Evolutionary conservation across 2,888 invertebrate species (phyloP).

Genomic region (Cartodere bifasciata): DNA sequence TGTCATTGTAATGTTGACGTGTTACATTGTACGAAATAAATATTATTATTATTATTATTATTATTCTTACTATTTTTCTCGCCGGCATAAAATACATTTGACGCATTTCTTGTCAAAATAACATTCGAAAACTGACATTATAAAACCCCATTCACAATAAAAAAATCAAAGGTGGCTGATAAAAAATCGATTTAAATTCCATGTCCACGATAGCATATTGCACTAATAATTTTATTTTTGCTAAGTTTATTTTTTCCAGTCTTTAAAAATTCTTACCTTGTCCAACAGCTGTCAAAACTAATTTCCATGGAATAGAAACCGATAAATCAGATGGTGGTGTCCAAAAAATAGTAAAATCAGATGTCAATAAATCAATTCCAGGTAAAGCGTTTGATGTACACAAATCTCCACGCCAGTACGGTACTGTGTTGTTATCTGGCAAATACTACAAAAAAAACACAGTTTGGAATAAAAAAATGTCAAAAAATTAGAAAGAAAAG

Average conservation of each 20-base stretch:
- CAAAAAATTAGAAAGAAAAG: conserved; percentile 2
- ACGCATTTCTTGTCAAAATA: too few relatives aligned
- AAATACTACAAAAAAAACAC: conserved; percentile 20
- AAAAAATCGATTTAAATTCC: too few relatives aligned
- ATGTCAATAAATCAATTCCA: conserved; percentile 23
- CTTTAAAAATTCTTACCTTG: conserved; percentile 19
- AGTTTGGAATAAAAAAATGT: conserved; percentile 1
- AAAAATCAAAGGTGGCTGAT: too few relatives aligned
- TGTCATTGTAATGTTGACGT: too few relatives aligned
- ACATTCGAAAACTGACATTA: too few relatives aligned
- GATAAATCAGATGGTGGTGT: conserved; percentile 20
- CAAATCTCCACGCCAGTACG: conserved; percentile 27
- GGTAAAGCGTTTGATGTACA: conserved; percentile 21
- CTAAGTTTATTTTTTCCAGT: background rate
- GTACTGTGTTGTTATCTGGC: conserved; percentile 21
- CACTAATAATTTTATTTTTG: too few relatives aligned
- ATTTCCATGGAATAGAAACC: conserved; percentile 18
- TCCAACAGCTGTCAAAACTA: conserved; percentile 27
- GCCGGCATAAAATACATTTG: too few relatives aligned
- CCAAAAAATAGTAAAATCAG: conserved; percentile 25
- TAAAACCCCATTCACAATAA: too few relatives aligned
- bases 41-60: too few relatives aligned
- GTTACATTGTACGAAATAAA: too few relatives aligned
- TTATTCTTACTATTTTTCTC: too few relatives aligned
- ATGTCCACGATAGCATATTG: too few relatives aligned